phyloP scores from a whole-genome alignment of 1,140 invertebrate genomes.

The Drosophila ironensis region DNA sequence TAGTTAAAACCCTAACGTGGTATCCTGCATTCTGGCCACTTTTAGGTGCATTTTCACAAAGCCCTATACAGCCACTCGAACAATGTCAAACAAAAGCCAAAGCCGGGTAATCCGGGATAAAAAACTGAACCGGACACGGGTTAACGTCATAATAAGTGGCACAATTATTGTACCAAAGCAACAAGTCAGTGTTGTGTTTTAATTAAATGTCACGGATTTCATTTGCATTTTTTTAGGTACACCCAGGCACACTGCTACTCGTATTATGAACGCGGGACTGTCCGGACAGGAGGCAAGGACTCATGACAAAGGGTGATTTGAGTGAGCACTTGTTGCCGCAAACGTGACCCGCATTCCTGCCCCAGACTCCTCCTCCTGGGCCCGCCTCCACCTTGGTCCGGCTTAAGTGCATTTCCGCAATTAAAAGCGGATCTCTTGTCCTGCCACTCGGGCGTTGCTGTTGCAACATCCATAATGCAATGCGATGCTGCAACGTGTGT shows the following conservation, averaged over 20 bases:
- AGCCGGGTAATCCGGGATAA: no score
- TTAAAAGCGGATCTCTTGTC: conserved; percentile 68
- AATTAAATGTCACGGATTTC: neutral
- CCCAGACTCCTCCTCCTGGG: conserved; percentile 10
- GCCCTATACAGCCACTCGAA: no score
- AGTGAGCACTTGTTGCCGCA: conserved; percentile 63
- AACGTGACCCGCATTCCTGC: conserved; percentile 63
- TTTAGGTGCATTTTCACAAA: no score
- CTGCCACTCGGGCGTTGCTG: conserved; percentile 9
- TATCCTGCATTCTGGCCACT: no score
- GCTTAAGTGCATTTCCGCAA: conserved; percentile 74
- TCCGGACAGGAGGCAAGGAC: neutral
- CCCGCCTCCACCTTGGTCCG: conserved; percentile 20
- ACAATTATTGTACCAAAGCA: no score
- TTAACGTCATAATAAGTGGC: no score
- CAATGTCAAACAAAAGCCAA: no score
- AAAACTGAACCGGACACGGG: no score
- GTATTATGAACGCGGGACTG: no score
- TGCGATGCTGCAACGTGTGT: conserved; percentile 33
- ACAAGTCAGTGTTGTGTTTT: no score
- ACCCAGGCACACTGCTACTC: no score
- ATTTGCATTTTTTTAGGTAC: neutral
- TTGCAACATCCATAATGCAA: conserved; percentile 21
- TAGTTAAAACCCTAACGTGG: no score
- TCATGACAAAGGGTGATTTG: conserved; percentile 12